phyloP scores from a whole-genome alignment of 2,888 invertebrate species.

The Micropterix aruncella region DNA sequence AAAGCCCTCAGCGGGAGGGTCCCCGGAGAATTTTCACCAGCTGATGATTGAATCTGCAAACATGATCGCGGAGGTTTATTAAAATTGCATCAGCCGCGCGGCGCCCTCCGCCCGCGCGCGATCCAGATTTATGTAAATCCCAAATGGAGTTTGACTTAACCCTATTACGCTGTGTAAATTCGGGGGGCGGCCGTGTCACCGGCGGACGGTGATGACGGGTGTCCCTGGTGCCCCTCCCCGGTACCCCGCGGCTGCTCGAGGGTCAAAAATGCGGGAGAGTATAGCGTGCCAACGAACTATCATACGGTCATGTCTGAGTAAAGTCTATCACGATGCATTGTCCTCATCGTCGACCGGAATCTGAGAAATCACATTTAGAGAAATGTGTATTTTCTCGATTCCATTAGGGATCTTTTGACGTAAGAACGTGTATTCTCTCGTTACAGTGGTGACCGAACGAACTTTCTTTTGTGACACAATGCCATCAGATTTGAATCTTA shows the following conservation, averaged over 20 bases:
- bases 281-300: no score
- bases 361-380: no score
- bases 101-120: not conserved
- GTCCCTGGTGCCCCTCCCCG: not conserved
- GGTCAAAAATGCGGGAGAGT: not conserved
- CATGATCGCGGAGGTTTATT: not conserved
- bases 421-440: no score
- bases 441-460: no score
- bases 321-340: no score
- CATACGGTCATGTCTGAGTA: no score
- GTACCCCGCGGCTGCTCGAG: not conserved
- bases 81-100: not conserved
- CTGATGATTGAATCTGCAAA: not conserved
- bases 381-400: no score
- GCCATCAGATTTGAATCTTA: no score
- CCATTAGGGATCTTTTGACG: no score
- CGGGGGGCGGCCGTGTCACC: not conserved
- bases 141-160: not conserved
- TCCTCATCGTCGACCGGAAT: no score
- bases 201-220: not conserved
- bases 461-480: no score
- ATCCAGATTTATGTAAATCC: not conserved
- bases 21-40: no score
- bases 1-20: not conserved
- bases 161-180: not conserved